Conservation (phyloP, 2,888 invertebrate genomes). For the Dromius quadrimaculatus region DNA sequence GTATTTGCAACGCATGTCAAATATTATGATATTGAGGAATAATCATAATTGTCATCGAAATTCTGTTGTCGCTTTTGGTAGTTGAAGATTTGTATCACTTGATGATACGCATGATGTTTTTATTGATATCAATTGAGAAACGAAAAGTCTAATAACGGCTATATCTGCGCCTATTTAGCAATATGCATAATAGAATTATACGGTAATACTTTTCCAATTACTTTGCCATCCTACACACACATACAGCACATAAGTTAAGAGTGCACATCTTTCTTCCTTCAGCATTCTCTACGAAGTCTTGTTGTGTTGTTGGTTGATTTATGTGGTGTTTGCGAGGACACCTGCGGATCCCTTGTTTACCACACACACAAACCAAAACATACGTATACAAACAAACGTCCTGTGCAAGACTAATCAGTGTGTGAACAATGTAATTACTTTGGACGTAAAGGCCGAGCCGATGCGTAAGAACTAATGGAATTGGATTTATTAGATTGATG, state of each 20-base stretch:
- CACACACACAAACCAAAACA: neutral
- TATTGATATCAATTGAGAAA: too few species aligned
- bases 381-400: neutral
- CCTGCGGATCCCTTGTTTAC: constrained; percentile 14
- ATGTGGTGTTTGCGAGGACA: constrained; percentile 10
- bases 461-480: constrained; percentile 4
- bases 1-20: neutral
- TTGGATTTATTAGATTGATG: neutral
- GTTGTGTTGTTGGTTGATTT: neutral
- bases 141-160: too few species aligned
- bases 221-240: neutral
- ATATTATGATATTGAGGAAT: neutral
- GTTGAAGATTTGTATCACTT: too few species aligned
- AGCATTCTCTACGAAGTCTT: neutral
- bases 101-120: too few species aligned
- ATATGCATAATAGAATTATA: constrained; percentile 3
- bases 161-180: neutral
- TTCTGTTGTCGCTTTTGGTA: too few species aligned
- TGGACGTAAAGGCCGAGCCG: neutral
- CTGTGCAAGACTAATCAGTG: constrained; percentile 1
- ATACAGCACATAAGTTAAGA: neutral
- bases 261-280: neutral
- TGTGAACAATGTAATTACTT: constrained; percentile 30
- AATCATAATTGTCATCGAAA: too few species aligned
- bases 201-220: neutral